Evolutionary conservation across 2,888 invertebrate genomes (phyloP), one percentile per base, ranked within the genome.

Genomic region (Zaprionus bogoriensis): DNA sequence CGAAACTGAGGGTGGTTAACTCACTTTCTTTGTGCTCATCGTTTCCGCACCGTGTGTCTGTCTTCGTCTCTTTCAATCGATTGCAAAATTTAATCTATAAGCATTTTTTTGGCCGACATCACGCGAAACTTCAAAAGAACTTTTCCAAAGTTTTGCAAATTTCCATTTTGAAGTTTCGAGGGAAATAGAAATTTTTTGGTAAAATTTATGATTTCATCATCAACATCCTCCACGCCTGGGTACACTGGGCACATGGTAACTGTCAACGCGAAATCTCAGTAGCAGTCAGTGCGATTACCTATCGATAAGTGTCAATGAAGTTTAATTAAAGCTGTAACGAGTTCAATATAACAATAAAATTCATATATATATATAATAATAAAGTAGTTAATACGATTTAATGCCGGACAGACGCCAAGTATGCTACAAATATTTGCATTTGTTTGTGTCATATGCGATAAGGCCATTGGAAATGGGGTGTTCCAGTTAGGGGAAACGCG

Each of bases 381-480:
- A n/a, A n/a, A n/a, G n/a, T n/a, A n/a, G n/a, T n/a, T n/a, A n/a
- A n/a, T n/a, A n/a, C n/a, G n/a, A n/a, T 44, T 58, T 38, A 14
- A 76, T 41, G 50, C 67, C 30, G 22, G 38, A 20, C 54, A 46
- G 20, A 20, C 45, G 44, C 27, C 42, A 67, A 74, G 55, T 74
- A 58, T 63, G 52, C 64, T 42, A 67, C 86, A 79, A 86, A 83
- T 81, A 81, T 81, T 86, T 81, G 74, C 74, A 62, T 57, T 54
- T 12, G 12, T 10, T 14, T 55, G 9, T 19, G 41, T 10, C 28
- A 41, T 4, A 2, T 17, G 39, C 36, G 79, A 79, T 85, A 85
- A 59, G 20, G 6, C 17, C 2, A 4, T 4, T 0, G 2, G 46
- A 3, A 14, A 51, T 20, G 27, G 2, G 1, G 3, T 19, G 48